Base-by-base conservation (phyloP, 2,888 invertebrate species). In the Plebejus argus region DNA sequence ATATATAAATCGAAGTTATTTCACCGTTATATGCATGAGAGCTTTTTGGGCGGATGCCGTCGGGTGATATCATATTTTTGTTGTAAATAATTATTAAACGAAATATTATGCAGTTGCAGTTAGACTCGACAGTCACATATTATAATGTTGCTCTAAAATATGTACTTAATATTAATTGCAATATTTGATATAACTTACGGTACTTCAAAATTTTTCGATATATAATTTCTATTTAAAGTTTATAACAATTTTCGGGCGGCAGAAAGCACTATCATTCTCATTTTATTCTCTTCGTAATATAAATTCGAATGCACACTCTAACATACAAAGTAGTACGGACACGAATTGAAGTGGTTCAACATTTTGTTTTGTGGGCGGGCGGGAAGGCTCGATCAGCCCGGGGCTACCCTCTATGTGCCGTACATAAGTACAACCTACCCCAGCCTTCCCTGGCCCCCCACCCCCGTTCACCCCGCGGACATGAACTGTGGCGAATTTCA, bases 341-440 rank as follows among this genome's bases (percentile, higher is more conserved):
- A 61, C 20, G 71, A 76, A 78, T 49, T 77, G 77, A 76, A 78
- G 74, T 74, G 70, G 71, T 77, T 23, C 56, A 61, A 74, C 53
- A 61, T 61, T 61, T 61, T 61, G 61, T 61, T 61, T 61, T 61
- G 61, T 61, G 61, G 61, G 61, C 61, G 76, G 74, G 77, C 61
- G 74, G 77, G 56, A 74, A 35, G 45, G 33, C 28, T 58, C 77
- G 45, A 77, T 74, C 66, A 58, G 72, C 77, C 77, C 83, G 82
- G 86, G 84, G 85, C 84, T 83, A 83, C 61, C 61, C 61, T 61
- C 71, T 70, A 70, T 70, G 70, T 70, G 35, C 33, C 85, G 86
- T 91, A 92, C 87, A 91, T 92, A 91, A 90, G 90, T 87, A 84
- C 85, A 85, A 85, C 87, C 87, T 61, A 12, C 61, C 85, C 86